Base-by-base conservation (phyloP, 2,113 vertebrate species). In the Prietella phreatophila region DNA sequence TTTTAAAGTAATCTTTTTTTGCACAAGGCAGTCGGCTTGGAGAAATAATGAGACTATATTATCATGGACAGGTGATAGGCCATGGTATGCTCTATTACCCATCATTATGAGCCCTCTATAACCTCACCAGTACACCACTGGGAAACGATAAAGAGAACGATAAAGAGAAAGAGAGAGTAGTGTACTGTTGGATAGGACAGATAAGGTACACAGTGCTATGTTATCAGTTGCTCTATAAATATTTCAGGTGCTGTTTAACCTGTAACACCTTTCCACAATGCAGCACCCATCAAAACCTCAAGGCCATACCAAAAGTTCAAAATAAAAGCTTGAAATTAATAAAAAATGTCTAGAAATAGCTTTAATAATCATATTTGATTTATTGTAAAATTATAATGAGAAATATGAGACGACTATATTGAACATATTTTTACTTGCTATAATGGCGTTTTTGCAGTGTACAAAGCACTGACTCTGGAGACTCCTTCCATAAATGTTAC, bases 41-140 rank as follows among this genome's bases (percentile, higher is more conserved):
- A 56, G n/a, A 39, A 86, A 71, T n/a, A 86, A 69, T 69, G 63
- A 86, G 85, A 39, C 65, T 53, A 78, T 80, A 63, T 55, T 81
- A 56, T 65, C 63, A 19, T 39, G 76, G 25, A 11, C 61, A 86
- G 47, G n/a, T 81, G 60, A 80, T 86, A 61, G 85, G 61, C 85
- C 47, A 22, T 36, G 11, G 75, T 30, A 55, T 10, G 50, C 75
- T 30, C 85, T 80, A 67, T 81, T 55, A 86, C 20, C 85, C 61
- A n/a, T 55, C 27, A 15, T 82, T 69, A 86, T 86, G 76, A 69
- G 85, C 42, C 50, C 61, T 65, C 47, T 36, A 63, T 71, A 86
- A 50, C 71, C 71, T 60, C 19, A 42, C 75, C 80, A 50, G 78
- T 82, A 61, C 39, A 61, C 22, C 76, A 22, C 75, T 33, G 75